Evolutionary conservation across 1,140 invertebrate genomes (phyloP).

Genomic region (Bathynomus jamesi): DNA sequence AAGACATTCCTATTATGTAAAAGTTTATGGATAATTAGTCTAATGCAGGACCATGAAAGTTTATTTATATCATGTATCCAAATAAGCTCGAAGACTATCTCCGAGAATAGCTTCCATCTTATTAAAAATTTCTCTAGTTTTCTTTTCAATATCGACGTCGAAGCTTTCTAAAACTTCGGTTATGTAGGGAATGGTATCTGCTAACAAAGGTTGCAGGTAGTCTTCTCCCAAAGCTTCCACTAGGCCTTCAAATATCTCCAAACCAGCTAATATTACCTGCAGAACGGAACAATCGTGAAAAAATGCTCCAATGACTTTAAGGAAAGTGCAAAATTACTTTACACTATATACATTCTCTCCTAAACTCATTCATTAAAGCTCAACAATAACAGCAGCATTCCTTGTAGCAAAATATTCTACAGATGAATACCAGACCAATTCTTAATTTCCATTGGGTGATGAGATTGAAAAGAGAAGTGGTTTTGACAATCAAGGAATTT

Average conservation of each 20-base stretch:
- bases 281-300: neutral
- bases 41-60: neutral
- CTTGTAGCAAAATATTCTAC: too few relatives aligned
- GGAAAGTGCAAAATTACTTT: too few relatives aligned
- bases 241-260: conserved; percentile 20
- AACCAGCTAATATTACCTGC: conserved; percentile 20
- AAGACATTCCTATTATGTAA: too few relatives aligned
- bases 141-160: conserved; percentile 16
- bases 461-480: too few relatives aligned
- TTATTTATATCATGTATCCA: conserved; percentile 6
- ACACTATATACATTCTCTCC: too few relatives aligned
- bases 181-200: conserved; percentile 30
- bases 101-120: conserved; percentile 33
- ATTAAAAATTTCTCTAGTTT: conserved; percentile 15
- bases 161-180: conserved; percentile 29
- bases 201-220: conserved; percentile 28
- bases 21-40: too few relatives aligned
- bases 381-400: too few relatives aligned
- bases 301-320: too few relatives aligned
- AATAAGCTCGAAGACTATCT: conserved; percentile 22
- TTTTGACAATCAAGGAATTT: too few relatives aligned
- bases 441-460: too few relatives aligned
- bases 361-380: too few relatives aligned
- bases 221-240: conserved; percentile 25
- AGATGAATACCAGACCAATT: too few relatives aligned